Evolutionary conservation across 2,797 vertebrate species (phyloP), one percentile per base, ranked within the genome.

Genomic region (Morelia viridis): DNA sequence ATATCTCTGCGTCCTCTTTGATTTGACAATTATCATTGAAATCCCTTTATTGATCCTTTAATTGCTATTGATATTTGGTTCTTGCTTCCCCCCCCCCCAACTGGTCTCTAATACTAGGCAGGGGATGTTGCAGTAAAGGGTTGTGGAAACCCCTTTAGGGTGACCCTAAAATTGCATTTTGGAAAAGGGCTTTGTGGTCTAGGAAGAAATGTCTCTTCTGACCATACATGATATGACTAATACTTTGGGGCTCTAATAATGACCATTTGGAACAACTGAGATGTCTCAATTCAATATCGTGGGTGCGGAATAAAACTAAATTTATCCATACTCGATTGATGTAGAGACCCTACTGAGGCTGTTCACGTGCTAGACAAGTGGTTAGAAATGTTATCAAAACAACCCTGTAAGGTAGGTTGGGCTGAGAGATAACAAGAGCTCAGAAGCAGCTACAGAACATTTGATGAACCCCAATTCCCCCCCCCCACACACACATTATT

Each of bases 1-100:
- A 94, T 97, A 97, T 92, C 95, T 94, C 85, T 64, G 93, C 87
- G 93, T 96, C 87, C 92, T 97, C 61, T 96, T 94, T 90, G 92
- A 95, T 97, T 96, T 94, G 53, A 95, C 94, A 95, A 46, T 57
- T 83, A 92, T n/a, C 0, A 95, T 92, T 95, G 93, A 95, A 95
- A 93, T 86, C 83, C 60, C 28, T 93, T 87, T 94, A 91, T 93
- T 92, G 46, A 41, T 46, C 41, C 35, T 76, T 88, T 83, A 87
- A 91, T 50, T 88, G 85, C 58, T 62, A 26, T 64, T 61, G 64
- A 61, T 61, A 50, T 91, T 91, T 53, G 28, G 58, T 17, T 58
- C 58, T 83, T 80, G 19, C 71, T 46, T 19, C 7, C 8, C 7
- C 8, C 50, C 50, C 50, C 50, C 35, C 68, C 68, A 35, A 46